Conservation (phyloP, 2,113 vertebrate species). For the Mus pahari region DNA sequence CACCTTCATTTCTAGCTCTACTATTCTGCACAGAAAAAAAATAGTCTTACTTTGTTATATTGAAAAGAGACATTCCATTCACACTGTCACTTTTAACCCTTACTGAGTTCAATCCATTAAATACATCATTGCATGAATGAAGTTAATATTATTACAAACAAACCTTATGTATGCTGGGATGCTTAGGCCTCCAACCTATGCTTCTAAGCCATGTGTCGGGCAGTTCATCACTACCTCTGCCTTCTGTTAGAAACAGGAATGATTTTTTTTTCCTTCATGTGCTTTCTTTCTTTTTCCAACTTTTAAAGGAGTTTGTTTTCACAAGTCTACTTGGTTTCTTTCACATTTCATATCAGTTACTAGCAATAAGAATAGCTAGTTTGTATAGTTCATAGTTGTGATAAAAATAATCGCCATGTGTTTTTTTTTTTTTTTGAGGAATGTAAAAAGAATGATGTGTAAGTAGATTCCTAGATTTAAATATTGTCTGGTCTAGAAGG, state of each 20-base stretch:
- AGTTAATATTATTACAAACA: background rate
- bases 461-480: background rate
- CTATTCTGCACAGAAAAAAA: background rate
- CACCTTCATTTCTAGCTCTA: background rate
- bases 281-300: background rate
- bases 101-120: background rate
- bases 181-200: background rate
- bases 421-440: conserved; percentile 18
- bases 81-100: background rate
- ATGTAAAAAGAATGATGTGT: background rate
- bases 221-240: background rate
- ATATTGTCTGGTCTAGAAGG: background rate
- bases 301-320: background rate
- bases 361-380: background rate
- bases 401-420: conserved; percentile 20
- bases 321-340: background rate
- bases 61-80: background rate
- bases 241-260: background rate
- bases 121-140: background rate
- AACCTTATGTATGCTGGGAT: background rate
- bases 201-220: background rate
- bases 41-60: background rate
- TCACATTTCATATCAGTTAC: background rate
- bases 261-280: background rate
- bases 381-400: background rate